Percentiles rank a stretch among this genome's conserved stretches.
phyloP scores from a whole-genome alignment of 1,140 invertebrate genomes.

The Cyclargus thomasi region DNA sequence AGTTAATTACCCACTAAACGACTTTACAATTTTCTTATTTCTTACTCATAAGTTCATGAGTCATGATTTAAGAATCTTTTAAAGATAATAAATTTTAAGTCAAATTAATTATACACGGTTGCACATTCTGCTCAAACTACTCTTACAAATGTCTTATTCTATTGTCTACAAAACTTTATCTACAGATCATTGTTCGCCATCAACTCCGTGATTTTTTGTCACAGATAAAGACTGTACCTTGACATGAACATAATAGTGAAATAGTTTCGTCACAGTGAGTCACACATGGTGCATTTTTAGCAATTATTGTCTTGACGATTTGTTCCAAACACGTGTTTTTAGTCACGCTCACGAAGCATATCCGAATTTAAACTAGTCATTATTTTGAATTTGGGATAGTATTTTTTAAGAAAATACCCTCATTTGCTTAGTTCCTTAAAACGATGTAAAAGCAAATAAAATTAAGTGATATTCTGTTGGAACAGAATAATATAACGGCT shows the following conservation, averaged over 20 bases:
- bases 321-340: conserved; percentile 6
- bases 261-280: background rate
- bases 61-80: background rate
- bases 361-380: no score
- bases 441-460: no score
- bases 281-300: conserved; percentile 1
- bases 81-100: conserved; percentile 4
- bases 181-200: conserved; percentile 5
- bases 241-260: conserved; percentile 7
- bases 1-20: no score
- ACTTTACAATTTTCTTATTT: no score
- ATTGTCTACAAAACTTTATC: background rate
- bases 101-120: conserved; percentile 9
- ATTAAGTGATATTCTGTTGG: no score
- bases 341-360: background rate
- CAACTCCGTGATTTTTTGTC: background rate
- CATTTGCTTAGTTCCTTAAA: no score
- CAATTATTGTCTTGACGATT: conserved; percentile 11
- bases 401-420: no score
- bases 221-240: background rate
- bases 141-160: background rate
- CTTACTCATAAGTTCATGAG: background rate
- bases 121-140: background rate
- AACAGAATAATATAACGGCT: no score
- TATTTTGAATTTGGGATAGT: no score